Evolutionary conservation across 2,113 vertebrate species (phyloP), one percentile per base, ranked within the genome.

Genomic region (Epinephelus lanceolatus): DNA sequence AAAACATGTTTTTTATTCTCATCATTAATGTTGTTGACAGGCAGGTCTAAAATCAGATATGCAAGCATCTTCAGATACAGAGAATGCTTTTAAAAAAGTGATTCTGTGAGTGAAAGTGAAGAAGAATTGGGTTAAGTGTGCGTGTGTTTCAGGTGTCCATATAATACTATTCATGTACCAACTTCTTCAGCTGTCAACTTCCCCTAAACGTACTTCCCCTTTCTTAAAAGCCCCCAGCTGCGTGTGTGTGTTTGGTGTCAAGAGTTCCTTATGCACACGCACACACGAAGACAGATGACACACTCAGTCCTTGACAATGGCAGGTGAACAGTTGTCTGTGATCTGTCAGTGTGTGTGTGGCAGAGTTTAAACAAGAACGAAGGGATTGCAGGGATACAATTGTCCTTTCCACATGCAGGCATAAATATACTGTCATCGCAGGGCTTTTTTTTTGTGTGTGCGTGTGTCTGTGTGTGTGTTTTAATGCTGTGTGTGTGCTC

Each of bases 131-230:
- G 66, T 59, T 23, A 59, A 63, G 61, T 65, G 73, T 84, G 68
- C 1, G 40, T 78, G 61, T 77, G 75, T 89, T 82, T 85, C 86
- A 91, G 88, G 85, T 90, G 84, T 83, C 42, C 42, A 23, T 75
- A 19, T 27, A 25, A 63, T 68, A 76, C 78, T 88, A 55, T 90
- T 88, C 71, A 74, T 81, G 83, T 40, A 63, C 33, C 17, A n/a
- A 72, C 80, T 87, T 83, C 70, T 63, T 84, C 53, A 72, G 59
- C 42, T 18, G 49, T 73, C 49, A 75, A 85, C 91, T 88, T 91
- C 90, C 82, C n/a, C 70, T 61, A 56, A 84, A 72, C 23, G 17
- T 63, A 83, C 90, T 94, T 94, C 93, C 84, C 59, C 55, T 92
- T 90, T 88, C 85, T 89, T 52, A 69, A 82, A 61, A 84, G 59